Conservation (phyloP, 2,888 invertebrate species). For the Agrotis ipsilon region DNA sequence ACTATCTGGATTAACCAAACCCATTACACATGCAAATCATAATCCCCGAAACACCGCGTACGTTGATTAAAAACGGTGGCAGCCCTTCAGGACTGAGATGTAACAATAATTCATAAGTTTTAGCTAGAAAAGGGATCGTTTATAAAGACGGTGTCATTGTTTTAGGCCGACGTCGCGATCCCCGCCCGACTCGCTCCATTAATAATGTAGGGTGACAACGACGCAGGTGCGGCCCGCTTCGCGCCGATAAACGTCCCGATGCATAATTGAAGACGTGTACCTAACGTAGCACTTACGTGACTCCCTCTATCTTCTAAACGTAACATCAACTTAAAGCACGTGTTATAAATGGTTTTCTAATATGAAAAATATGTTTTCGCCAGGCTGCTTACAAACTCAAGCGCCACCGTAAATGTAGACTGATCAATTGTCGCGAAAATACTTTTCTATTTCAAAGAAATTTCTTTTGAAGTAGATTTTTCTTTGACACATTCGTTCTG, state of each 20-base stretch:
- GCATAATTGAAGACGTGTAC: slow-evolving; percentile 88
- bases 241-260: slow-evolving; percentile 85
- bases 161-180: slow-evolving; percentile 68
- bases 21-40: slow-evolving; percentile 38
- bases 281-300: slow-evolving; percentile 77
- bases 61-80: slow-evolving; percentile 63
- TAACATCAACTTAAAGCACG: slow-evolving; percentile 70
- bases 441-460: slow-evolving; percentile 58
- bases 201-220: slow-evolving; percentile 88
- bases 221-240: slow-evolving; percentile 82
- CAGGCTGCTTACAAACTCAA: slow-evolving; percentile 51
- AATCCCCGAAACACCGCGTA: slow-evolving; percentile 47
- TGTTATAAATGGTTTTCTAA: slow-evolving; percentile 77
- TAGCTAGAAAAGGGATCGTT: slow-evolving; percentile 72
- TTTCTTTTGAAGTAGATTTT: slow-evolving; percentile 49
- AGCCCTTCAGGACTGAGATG: slow-evolving; percentile 56
- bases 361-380: slow-evolving; percentile 45
- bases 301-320: slow-evolving; percentile 73
- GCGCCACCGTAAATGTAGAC: slow-evolving; percentile 45
- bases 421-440: slow-evolving; percentile 55
- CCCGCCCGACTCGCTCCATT: slow-evolving; percentile 75
- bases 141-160: slow-evolving; percentile 75
- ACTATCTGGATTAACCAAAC: slow-evolving; percentile 20
- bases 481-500: slow-evolving; percentile 53
- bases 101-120: slow-evolving; percentile 74